These are phyloP conservation scores for Parambassis ranga DNA, from an alignment of 2,797 vertebrate genomes.

Conservation along the genomic window DNA sequence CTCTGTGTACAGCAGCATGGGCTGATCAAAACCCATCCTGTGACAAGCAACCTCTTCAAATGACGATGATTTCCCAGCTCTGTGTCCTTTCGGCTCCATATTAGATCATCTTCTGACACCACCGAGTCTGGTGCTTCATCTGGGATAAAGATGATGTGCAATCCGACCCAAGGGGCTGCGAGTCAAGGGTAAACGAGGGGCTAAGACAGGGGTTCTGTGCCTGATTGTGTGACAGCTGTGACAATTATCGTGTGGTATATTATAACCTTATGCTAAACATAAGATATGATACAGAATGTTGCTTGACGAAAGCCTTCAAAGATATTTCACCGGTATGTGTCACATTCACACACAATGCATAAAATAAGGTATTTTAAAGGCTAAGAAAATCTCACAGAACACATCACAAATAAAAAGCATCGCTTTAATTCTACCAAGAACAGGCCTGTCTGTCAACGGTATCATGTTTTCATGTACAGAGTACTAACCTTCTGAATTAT, in stretches of 20 bases:
- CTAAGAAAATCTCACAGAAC: not conserved
- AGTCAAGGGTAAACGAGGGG: slow-evolving; percentile 71
- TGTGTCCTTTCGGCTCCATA: slow-evolving; percentile 65
- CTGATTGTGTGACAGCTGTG: slow-evolving; percentile 63
- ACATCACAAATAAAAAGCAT: slow-evolving; percentile 8
- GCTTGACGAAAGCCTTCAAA: slow-evolving; percentile 47
- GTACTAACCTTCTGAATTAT: slow-evolving; percentile 31
- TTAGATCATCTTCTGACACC: slow-evolving; percentile 71
- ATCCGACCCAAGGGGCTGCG: slow-evolving; percentile 60
- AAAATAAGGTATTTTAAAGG: not conserved
- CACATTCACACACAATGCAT: not conserved
- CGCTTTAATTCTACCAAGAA: not conserved
- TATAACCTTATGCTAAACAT: slow-evolving; percentile 58
- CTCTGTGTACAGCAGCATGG: slow-evolving; percentile 66
- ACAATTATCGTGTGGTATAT: slow-evolving; percentile 54
- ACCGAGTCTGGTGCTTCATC: slow-evolving; percentile 64
- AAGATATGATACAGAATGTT: slow-evolving; percentile 32
- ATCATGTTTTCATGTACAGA: not conserved
- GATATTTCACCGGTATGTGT: slow-evolving; percentile 23
- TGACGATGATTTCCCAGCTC: slow-evolving; percentile 72
- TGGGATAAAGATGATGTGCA: slow-evolving; percentile 72
- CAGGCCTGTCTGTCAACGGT: not conserved
- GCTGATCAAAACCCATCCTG: slow-evolving; percentile 78
- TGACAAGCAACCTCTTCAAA: slow-evolving; percentile 77
- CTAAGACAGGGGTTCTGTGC: slow-evolving; percentile 39